Evolutionary conservation across 2,888 invertebrate genomes (phyloP).

Genomic region (Terebella lapidaria): DNA sequence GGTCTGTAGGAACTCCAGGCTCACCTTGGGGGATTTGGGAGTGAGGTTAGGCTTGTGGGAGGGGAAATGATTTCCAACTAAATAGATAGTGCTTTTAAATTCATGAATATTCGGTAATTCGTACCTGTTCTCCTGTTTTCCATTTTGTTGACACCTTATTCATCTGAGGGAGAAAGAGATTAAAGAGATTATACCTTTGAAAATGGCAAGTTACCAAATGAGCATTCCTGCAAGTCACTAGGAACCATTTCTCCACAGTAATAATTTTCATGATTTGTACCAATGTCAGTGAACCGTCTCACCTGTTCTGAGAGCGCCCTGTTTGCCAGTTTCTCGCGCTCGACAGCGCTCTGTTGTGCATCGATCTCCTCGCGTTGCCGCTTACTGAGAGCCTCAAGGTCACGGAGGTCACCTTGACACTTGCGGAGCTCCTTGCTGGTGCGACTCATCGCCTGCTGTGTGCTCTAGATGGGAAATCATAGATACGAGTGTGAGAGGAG

Average conservation of each 20-base stretch:
- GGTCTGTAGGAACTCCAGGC: constrained; percentile 38
- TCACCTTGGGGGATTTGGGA: constrained; percentile 34
- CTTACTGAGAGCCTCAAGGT: constrained; percentile 29
- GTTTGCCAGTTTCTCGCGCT: constrained; percentile 34
- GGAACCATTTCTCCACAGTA: too few relatives aligned
- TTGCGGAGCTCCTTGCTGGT: constrained; percentile 44
- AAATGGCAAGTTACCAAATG: too few relatives aligned
- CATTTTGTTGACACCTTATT: constrained; percentile 12
- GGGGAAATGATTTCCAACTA: too few relatives aligned
- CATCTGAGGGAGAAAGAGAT: constrained; percentile 5
- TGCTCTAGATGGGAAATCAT: constrained; percentile 26
- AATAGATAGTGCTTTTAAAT: background rate
- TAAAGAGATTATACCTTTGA: background rate
- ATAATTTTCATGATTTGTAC: too few relatives aligned
- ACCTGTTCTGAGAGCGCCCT: constrained; percentile 41
- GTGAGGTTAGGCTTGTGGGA: too few relatives aligned
- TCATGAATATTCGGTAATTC: background rate
- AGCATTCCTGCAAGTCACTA: too few relatives aligned
- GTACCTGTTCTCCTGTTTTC: constrained; percentile 14
- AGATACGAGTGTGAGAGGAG: too few relatives aligned
- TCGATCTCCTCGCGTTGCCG: constrained; percentile 32
- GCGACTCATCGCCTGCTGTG: constrained; percentile 40
- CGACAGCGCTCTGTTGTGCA: constrained; percentile 30
- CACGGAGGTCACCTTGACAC: constrained; percentile 33
- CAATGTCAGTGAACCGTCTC: too few relatives aligned